Percentiles rank a stretch among this genome's conserved stretches.
Conservation (phyloP, 2,797 vertebrate species). For the Lepus townsendii region DNA sequence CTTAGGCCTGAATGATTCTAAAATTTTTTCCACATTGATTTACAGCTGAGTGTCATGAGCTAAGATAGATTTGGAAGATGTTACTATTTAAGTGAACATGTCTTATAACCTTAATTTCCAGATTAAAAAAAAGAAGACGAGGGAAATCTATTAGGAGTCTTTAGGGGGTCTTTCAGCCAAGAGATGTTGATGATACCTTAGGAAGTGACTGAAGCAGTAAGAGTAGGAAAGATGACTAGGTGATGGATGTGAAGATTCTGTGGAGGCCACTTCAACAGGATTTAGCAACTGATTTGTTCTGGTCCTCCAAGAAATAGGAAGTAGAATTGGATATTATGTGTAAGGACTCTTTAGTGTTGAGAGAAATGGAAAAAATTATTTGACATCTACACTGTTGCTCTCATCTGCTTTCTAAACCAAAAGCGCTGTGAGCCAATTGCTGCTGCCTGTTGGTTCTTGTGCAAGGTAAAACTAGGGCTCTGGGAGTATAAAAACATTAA, state of each 20-base stretch:
- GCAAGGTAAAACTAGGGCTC: rapidly evolving
- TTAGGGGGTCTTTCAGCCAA: neutral
- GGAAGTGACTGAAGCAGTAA: rapidly evolving
- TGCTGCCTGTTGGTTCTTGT: neutral
- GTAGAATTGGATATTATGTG: neutral
- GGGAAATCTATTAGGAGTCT: neutral
- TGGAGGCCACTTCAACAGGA: rapidly evolving
- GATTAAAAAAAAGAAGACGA: neutral
- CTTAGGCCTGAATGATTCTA: neutral
- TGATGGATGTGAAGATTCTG: neutral
- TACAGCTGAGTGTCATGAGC: neutral
- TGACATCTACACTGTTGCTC: neutral
- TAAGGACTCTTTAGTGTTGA: neutral
- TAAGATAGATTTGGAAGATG: neutral
- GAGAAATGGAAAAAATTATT: neutral
- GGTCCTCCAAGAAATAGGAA: neutral
- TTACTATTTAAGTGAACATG: neutral
- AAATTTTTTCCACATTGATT: neutral
- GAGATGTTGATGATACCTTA: neutral
- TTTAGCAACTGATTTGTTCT: neutral
- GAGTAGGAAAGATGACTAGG: too few relatives aligned
- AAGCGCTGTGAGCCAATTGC: rapidly evolving
- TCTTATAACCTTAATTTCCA: constrained; percentile 28
- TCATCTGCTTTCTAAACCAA: neutral
- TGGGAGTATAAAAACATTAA: too few relatives aligned